A percentile compares a stretch with the other conserved stretches of the same genome.
phyloP scores from a whole-genome alignment of 2,113 vertebrate genomes.

The Excalfactoria chinensis region DNA sequence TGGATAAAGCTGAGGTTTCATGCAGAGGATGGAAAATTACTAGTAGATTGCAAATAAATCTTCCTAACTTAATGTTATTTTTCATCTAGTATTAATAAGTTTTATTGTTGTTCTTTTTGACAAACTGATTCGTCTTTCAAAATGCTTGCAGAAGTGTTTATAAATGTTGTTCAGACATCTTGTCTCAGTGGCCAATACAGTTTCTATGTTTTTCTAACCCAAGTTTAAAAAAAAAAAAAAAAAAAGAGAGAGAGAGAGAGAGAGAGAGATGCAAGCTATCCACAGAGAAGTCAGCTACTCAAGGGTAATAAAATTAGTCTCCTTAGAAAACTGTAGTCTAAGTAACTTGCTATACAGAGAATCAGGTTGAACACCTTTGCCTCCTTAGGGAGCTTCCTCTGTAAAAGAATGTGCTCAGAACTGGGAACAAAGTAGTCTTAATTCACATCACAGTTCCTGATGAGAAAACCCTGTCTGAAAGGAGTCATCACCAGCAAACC shows the following conservation, averaged over 20 bases:
- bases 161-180: neutral
- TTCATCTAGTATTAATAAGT: neutral
- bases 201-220: neutral
- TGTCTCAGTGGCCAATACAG: neutral
- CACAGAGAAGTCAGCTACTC: neutral
- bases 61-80: neutral
- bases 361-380: neutral
- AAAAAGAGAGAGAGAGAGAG: too few species aligned
- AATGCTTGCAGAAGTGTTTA: neutral
- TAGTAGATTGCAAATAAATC: neutral
- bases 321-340: neutral
- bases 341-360: neutral
- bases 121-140: neutral
- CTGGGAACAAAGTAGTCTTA: neutral
- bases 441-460: neutral
- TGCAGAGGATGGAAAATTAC: slow-evolving; percentile 63
- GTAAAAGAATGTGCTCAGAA: neutral
- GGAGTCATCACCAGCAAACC: neutral
- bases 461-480: slow-evolving; percentile 1
- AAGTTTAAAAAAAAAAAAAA: neutral
- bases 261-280: neutral
- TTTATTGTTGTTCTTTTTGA: neutral
- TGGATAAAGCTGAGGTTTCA: slow-evolving; percentile 44
- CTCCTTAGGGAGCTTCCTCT: neutral
- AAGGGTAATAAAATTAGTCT: neutral